phyloP scores from a whole-genome alignment of 92 coral and sea anemone species.

The Porites evermanni region DNA sequence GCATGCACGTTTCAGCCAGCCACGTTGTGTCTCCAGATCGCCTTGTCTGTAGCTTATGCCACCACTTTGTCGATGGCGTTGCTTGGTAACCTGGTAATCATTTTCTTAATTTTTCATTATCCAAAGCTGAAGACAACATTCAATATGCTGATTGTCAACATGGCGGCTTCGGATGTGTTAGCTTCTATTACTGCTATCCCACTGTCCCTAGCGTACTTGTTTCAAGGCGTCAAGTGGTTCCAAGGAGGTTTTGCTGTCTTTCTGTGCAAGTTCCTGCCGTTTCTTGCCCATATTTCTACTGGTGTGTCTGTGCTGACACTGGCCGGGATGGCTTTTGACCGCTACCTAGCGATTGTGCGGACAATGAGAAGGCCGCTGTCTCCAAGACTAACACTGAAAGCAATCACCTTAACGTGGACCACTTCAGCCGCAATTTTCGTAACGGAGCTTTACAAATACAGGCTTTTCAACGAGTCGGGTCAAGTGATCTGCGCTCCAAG shows the following conservation, averaged over 20 bases:
- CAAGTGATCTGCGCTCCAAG: constrained; percentile 18
- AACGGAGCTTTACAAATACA: constrained; percentile 37
- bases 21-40: background rate
- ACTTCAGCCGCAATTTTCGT: constrained; percentile 40
- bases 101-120: constrained; percentile 50
- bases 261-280: constrained; percentile 46
- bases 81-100: constrained; percentile 54
- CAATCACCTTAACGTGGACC: constrained; percentile 50
- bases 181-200: constrained; percentile 52
- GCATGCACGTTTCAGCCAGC: background rate
- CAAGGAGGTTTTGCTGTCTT: constrained; percentile 39
- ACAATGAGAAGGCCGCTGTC: constrained; percentile 61
- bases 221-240: constrained; percentile 11
- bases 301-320: constrained; percentile 61
- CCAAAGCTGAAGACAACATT: constrained; percentile 60
- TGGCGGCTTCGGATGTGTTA: constrained; percentile 72
- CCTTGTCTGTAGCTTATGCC: constrained; percentile 42
- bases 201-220: constrained; percentile 8
- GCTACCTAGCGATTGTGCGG: constrained; percentile 72
- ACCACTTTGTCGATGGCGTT: constrained; percentile 41
- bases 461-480: constrained; percentile 6
- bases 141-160: constrained; percentile 62
- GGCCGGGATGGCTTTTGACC: constrained; percentile 58
- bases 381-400: constrained; percentile 28
- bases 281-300: constrained; percentile 43